phyloP scores from a whole-genome alignment of 2,113 vertebrate species.

The Menidia beryllina region DNA sequence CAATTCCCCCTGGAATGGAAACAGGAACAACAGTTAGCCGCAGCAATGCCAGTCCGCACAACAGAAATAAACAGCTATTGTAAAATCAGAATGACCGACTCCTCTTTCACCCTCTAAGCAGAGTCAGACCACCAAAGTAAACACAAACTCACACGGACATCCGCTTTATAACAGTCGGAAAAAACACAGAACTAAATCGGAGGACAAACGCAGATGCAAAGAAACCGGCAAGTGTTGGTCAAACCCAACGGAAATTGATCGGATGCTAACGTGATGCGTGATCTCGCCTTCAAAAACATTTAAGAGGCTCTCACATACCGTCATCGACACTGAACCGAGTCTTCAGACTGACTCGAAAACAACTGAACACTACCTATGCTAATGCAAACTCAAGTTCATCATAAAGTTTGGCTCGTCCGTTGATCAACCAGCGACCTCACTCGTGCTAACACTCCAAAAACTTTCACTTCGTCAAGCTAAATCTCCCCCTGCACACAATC shows the following conservation, averaged over 20 bases:
- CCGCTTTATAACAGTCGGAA: background rate
- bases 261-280: background rate
- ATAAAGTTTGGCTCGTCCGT: conserved; percentile 31
- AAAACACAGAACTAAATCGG: background rate
- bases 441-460: conserved; percentile 25
- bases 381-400: conserved; percentile 37
- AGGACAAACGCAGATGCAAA: background rate
- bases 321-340: background rate
- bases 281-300: background rate
- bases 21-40: conserved; percentile 34
- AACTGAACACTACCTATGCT: background rate
- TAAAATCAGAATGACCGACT: conserved; percentile 12
- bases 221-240: background rate
- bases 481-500: conserved; percentile 21
- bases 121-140: conserved; percentile 3
- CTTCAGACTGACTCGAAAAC: background rate
- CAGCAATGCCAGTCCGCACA: conserved; percentile 5
- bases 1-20: conserved; percentile 78
- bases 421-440: conserved; percentile 17
- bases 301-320: background rate
- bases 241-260: background rate
- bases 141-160: background rate
- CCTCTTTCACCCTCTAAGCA: background rate
- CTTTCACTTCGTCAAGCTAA: background rate
- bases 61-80: conserved; percentile 10